A percentile compares a stretch with the other conserved stretches of the same genome.
Conservation (phyloP, 2,113 vertebrate species). For the Tapirus terrestris region DNA sequence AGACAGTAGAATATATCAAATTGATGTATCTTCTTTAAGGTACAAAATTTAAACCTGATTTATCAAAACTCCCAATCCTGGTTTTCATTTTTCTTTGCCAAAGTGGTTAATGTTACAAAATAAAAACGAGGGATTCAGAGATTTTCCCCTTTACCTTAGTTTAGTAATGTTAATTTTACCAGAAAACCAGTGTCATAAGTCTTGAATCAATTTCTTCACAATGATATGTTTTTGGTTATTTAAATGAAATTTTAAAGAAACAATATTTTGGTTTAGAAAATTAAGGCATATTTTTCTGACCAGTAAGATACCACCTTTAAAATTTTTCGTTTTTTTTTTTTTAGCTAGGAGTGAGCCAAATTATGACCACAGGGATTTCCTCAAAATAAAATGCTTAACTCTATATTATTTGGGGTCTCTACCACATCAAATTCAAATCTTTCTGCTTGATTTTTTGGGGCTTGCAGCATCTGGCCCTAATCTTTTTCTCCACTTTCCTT, state of each 20-base stretch:
- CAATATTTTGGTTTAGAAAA: background rate
- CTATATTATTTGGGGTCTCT: background rate
- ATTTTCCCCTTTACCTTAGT: background rate
- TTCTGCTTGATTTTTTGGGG: background rate
- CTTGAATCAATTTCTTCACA: background rate
- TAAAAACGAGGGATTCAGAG: constrained; percentile 3
- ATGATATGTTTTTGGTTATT: background rate
- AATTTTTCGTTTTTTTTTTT: background rate
- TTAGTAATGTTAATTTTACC: background rate
- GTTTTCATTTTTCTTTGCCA: constrained; percentile 26
- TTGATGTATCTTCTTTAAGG: background rate
- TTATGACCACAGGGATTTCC: background rate
- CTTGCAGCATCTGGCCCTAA: background rate
- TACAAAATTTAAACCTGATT: constrained; percentile 17
- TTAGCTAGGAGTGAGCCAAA: background rate
- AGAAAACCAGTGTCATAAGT: background rate
- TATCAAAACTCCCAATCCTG: background rate
- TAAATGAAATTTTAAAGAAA: constrained; percentile 21
- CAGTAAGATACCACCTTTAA: background rate
- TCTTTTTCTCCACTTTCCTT: fast-evolving
- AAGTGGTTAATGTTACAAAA: constrained; percentile 34
- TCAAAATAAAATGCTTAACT: background rate
- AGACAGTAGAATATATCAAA: background rate
- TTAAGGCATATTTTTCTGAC: background rate
- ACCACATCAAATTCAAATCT: background rate